Evolutionary conservation across 2,888 invertebrate species (phyloP), one percentile per base, ranked within the genome.

Genomic region (Brenthis daphne): DNA sequence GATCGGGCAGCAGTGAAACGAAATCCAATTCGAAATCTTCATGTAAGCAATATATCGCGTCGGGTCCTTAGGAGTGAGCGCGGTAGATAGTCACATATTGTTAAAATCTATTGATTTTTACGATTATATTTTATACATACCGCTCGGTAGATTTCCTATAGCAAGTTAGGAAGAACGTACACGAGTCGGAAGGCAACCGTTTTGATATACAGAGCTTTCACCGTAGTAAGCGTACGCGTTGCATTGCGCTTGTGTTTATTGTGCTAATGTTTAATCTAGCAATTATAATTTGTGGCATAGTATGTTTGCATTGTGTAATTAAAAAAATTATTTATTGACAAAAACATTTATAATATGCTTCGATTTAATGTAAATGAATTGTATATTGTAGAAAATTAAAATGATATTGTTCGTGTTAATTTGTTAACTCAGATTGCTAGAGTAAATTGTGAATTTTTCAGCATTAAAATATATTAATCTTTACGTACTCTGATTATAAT

Each of bases 371-470:
- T 89, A 89, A 87, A 88, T 85, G 81, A 79, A 85, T 86, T 89
- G 90, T 90, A 90, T 88, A 89, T 89, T 90, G 79, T 87, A 87
- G 84, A 82, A 85, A 84, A 80, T 83, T 80, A 80, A 87, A 87
- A 84, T 85, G 80, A 82, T 87, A 86, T 85, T 85, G 84, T 83
- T 84, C 84, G 83, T 84, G 85, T 89, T 90, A 83, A 83, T 90
- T 90, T 88, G 76, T 77, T 77, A 73, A 88, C 83, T 88, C 87
- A 85, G 86, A 88, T 88, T 88, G 89, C 88, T 90, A 89, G 89
- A 86, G 71, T 85, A 86, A 87, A 85, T 84, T 84, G 74, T 85
- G 87, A 87, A 85, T 84, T 84, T 85, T 85, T 84, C 85, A 80
- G 77, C 82, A 82, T 83, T 86, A 79, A 53, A 67, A 53, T 79